A percentile compares a stretch with the other conserved stretches of the same genome.
Conservation (phyloP, 64 coral and sea anemone genomes). For the Astreopora myriophthalma region DNA sequence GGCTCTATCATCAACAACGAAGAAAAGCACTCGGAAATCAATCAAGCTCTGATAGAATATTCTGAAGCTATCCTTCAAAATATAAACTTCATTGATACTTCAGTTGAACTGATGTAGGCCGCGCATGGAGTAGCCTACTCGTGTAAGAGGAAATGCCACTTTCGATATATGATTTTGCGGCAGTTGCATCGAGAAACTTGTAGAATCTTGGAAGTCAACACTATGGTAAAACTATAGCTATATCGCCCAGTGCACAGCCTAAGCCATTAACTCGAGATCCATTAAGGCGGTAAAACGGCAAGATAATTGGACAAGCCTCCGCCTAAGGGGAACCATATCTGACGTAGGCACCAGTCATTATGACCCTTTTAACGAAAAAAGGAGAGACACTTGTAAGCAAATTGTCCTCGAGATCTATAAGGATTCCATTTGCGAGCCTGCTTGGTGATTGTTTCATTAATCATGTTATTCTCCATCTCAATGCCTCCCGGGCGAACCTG, state of each 20-base stretch:
- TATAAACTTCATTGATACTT: conserved; percentile 10
- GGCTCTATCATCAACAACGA: background rate
- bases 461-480: background rate
- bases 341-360: conserved; percentile 37
- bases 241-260: conserved; percentile 1
- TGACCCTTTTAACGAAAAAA: conserved; percentile 29
- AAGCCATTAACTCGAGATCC: conserved; percentile 45
- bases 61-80: background rate
- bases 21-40: background rate
- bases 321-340: conserved; percentile 37
- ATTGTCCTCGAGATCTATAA: conserved; percentile 6
- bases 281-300: conserved; percentile 13
- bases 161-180: conserved; percentile 37
- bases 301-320: conserved; percentile 27
- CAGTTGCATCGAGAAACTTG: background rate
- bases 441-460: background rate
- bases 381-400: conserved; percentile 9
- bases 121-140: background rate
- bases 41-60: conserved; percentile 22
- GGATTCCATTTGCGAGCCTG: background rate
- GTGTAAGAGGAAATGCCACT: background rate
- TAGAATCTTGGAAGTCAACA: background rate
- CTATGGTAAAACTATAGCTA: conserved; percentile 2
- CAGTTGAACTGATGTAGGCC: background rate
- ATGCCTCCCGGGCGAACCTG: background rate